Percentiles rank a stretch among this genome's conserved stretches.
phyloP scores from a whole-genome alignment of 1,140 invertebrate species.

The Aethina tumida region DNA sequence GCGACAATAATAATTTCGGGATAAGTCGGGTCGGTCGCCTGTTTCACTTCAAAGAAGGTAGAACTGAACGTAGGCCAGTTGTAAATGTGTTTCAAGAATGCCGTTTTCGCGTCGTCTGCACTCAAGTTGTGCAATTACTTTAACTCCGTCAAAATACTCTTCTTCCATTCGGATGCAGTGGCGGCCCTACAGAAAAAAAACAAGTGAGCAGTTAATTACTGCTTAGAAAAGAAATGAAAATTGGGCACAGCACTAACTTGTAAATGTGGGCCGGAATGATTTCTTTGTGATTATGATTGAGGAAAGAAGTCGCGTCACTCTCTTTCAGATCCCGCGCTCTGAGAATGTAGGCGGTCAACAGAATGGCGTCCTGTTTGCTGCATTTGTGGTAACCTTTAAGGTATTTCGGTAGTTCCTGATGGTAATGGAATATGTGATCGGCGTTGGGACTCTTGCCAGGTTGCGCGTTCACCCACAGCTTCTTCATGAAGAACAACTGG shows the following conservation, averaged over 20 bases:
- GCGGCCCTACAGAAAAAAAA: no score
- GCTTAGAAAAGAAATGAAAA: no score
- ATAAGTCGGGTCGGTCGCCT: constrained; percentile 71
- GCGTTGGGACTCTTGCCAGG: constrained; percentile 82
- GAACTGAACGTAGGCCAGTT: constrained; percentile 86
- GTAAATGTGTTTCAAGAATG: constrained; percentile 73
- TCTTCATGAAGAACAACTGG: constrained; percentile 94
- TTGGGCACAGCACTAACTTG: no score
- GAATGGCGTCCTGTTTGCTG: constrained; percentile 65
- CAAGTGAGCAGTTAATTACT: no score
- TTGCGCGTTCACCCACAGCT: constrained; percentile 84
- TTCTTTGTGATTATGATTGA: no score
- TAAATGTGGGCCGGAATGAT: no score
- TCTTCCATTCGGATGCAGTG: constrained; percentile 75
- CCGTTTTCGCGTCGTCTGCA: constrained; percentile 68
- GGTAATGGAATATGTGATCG: constrained; percentile 90
- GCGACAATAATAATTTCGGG: constrained; percentile 81
- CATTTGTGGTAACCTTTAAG: constrained; percentile 81
- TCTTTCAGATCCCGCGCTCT: constrained; percentile 57
- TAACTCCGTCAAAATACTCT: constrained; percentile 52
- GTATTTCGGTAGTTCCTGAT: constrained; percentile 90
- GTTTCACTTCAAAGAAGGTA: constrained; percentile 92
- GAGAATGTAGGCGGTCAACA: constrained; percentile 73
- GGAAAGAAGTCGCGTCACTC: no score
- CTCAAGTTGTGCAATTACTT: constrained; percentile 44